phyloP scores from a whole-genome alignment of 2,888 invertebrate genomes.

The Trachelus stipa region DNA sequence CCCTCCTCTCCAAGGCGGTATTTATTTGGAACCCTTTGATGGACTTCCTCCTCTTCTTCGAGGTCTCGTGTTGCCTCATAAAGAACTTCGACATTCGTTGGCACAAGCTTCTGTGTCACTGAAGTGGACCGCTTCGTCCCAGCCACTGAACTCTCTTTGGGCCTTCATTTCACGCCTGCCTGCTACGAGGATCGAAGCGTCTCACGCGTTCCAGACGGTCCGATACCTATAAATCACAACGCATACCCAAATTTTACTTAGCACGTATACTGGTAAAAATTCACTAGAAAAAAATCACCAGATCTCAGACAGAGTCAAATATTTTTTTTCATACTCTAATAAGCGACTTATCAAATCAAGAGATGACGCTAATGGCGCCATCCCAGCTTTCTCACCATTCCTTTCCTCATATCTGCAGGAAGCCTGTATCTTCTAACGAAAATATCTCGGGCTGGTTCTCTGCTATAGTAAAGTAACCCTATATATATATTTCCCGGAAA shows the following conservation, averaged over 20 bases:
- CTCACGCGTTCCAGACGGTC: constrained; percentile 10
- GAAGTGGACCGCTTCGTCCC: constrained; percentile 21
- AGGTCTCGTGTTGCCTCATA: constrained; percentile 58
- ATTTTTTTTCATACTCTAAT: too few species aligned
- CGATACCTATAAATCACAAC: constrained; percentile 20
- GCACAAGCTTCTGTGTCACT: constrained; percentile 46
- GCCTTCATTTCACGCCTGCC: constrained; percentile 57
- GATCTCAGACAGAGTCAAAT: too few species aligned
- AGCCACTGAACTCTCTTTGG: too few species aligned
- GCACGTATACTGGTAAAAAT: too few species aligned
- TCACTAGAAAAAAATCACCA: too few species aligned
- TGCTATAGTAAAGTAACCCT: constrained; percentile 4
- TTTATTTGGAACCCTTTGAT: constrained; percentile 64
- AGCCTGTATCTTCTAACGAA: constrained; percentile 27
- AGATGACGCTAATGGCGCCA: too few species aligned
- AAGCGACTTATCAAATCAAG: too few species aligned
- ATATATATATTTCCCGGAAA: constrained; percentile 3
- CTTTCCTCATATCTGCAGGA: constrained; percentile 32
- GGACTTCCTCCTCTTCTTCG: constrained; percentile 48
- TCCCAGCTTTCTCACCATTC: constrained; percentile 17
- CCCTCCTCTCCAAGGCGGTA: constrained; percentile 34
- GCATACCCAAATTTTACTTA: too few species aligned
- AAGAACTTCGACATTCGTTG: constrained; percentile 50
- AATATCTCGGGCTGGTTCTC: neutral
- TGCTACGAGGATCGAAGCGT: constrained; percentile 33